Conservation (phyloP, 2,113 vertebrate species). For the Nanorana parkeri region DNA sequence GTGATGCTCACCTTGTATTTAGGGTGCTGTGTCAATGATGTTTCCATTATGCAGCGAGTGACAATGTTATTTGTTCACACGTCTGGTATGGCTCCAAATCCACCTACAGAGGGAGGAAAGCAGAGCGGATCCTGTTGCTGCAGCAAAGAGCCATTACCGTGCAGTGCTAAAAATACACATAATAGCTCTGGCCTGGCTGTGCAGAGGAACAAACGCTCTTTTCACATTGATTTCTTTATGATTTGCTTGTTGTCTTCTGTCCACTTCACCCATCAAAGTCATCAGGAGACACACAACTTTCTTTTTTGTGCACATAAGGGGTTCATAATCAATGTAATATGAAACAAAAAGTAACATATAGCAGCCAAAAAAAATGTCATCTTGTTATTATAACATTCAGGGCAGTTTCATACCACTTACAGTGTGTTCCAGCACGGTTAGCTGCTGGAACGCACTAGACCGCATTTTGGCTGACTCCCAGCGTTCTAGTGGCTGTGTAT, state of each 20-base stretch:
- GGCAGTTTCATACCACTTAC: no score
- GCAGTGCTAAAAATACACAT: conserved; percentile 39
- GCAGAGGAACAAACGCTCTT: conserved; percentile 17
- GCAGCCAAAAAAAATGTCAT: no score
- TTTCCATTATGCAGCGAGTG: conserved; percentile 29
- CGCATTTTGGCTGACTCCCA: no score
- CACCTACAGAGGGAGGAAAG: conserved; percentile 43
- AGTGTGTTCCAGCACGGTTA: no score
- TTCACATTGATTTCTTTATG: conserved; percentile 10
- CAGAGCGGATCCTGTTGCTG: conserved; percentile 26
- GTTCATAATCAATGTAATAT: no score
- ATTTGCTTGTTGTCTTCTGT: not conserved
- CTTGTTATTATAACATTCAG: no score
- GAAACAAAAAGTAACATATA: no score
- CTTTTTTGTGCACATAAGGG: no score
- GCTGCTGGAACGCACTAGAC: no score
- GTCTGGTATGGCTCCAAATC: conserved; percentile 27
- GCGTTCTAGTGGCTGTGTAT: no score
- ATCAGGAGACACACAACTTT: not conserved
- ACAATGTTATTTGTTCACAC: conserved; percentile 23
- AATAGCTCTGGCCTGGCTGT: conserved; percentile 13
- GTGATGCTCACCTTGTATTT: conserved; percentile 22
- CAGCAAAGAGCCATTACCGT: conserved; percentile 21
- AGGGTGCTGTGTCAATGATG: not conserved
- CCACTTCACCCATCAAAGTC: not conserved